phyloP scores from a whole-genome alignment of 2,113 vertebrate species.

The Eulemur rufifrons region DNA sequence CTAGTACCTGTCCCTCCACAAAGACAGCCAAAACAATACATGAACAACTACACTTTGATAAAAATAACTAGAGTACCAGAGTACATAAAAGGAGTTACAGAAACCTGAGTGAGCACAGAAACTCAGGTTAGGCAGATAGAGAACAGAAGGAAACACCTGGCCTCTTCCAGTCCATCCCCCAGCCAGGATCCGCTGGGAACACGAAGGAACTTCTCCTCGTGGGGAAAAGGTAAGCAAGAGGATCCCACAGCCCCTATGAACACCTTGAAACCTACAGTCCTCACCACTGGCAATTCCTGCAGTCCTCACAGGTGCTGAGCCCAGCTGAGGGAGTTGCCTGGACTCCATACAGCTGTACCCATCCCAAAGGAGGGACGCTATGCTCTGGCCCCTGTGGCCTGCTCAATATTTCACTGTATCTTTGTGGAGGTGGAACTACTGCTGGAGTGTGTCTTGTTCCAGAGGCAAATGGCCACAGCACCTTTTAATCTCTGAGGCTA shows the following conservation, averaged over 20 bases:
- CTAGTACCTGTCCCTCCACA: neutral
- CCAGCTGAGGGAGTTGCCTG: neutral
- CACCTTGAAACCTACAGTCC: neutral
- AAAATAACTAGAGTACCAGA: neutral
- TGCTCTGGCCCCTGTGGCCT: neutral
- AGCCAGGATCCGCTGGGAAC: neutral
- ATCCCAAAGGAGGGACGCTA: neutral
- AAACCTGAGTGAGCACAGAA: neutral
- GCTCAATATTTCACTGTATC: neutral
- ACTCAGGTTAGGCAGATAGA: neutral
- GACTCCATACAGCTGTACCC: neutral
- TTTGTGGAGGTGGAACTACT: neutral
- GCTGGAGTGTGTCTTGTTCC: neutral
- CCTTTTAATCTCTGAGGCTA: neutral
- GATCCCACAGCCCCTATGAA: neutral
- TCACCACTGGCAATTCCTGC: neutral
- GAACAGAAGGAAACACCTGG: neutral
- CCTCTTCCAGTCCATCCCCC: neutral
- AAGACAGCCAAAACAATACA: neutral
- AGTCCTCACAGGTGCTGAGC: neutral
- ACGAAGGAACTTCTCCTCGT: neutral
- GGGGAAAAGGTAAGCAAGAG: neutral
- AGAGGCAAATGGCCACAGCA: neutral
- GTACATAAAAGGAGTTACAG: neutral
- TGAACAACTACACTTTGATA: neutral